Percentiles rank a stretch among this genome's conserved stretches.
phyloP scores from a whole-genome alignment of 2,888 invertebrate genomes.

The Lasioglossum leucozonium region DNA sequence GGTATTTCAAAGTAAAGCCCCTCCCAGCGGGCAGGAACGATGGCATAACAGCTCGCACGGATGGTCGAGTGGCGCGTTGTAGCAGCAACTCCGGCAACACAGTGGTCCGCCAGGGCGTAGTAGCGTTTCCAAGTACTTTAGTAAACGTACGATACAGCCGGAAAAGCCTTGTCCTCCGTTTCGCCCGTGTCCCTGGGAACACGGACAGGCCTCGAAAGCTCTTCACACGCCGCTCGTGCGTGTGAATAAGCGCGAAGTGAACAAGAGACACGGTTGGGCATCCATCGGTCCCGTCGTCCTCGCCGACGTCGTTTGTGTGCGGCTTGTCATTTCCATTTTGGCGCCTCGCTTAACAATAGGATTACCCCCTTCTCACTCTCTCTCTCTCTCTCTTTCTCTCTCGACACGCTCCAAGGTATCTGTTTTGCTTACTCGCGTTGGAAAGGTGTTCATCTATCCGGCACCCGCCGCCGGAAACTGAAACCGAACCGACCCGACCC shows the following conservation, averaged over 20 bases:
- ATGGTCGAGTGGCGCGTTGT: slow-evolving; percentile 43
- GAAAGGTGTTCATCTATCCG: background rate
- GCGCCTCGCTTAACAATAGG: slow-evolving; percentile 46
- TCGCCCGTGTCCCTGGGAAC: slow-evolving; percentile 40
- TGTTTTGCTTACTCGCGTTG: slow-evolving; percentile 51
- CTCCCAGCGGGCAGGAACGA: slow-evolving; percentile 33
- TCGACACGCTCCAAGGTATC: slow-evolving; percentile 23
- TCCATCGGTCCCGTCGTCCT: slow-evolving; percentile 34
- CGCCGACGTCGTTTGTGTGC: slow-evolving; percentile 1
- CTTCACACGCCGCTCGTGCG: slow-evolving; percentile 26
- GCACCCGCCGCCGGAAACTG: background rate
- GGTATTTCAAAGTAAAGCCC: slow-evolving; percentile 56
- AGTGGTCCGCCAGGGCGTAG: slow-evolving; percentile 30
- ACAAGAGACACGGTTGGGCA: slow-evolving; percentile 25
- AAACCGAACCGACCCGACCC: background rate
- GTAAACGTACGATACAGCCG: slow-evolving; percentile 51
- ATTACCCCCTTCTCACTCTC: slow-evolving; percentile 45
- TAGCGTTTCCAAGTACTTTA: slow-evolving; percentile 53
- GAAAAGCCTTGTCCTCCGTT: slow-evolving; percentile 44
- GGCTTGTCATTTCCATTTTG: slow-evolving; percentile 61
- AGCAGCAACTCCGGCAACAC: slow-evolving; percentile 53
- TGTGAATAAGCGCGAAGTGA: slow-evolving; percentile 29
- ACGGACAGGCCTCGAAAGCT: slow-evolving; percentile 42
- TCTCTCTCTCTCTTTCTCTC: slow-evolving; percentile 43
- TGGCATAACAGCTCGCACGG: slow-evolving; percentile 46